Evolutionary conservation across 2,888 invertebrate genomes (phyloP), one percentile per base, ranked within the genome.

Genomic region (Heterodera filipjevi): DNA sequence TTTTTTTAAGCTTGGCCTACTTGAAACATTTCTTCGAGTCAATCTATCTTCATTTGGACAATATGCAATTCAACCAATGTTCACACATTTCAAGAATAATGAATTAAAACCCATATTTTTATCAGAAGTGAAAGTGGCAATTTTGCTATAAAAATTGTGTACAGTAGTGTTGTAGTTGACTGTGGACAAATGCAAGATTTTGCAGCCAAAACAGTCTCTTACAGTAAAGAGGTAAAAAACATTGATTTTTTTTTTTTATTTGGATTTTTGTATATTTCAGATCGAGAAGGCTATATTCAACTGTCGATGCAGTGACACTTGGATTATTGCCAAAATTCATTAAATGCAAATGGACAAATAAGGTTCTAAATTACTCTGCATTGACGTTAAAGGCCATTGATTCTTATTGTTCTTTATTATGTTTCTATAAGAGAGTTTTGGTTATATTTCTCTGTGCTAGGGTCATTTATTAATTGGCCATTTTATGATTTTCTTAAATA

Each of bases 181-280:
- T 68, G 68, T 35, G 35, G n/a, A 0, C 32, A 5, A 33, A 68
- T 68, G 68, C 32, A 32, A 32, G 68, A 68, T 8, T 68, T 68
- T 22, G 33, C 68, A 16, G 68, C 68, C 14, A 68, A 68, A 68
- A 68, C 68, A n/a, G 68, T 68, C 16, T 68, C 68, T 6, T 68
- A 68, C 35, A 68, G 68, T 35, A 68, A 68, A 35, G 68, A 68
- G 68, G 68, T 68, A 27, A 32, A 8, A 68, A 68, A 27, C 12
- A 68, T 33, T 33, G 2, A 5, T 32, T 16, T 8, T 12, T 27
- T 27, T 27, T 14, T 10, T 14, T 10, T 33, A 68, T 68, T 35
- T 68, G 19, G 30, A 22, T 19, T 30, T 68, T 68, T 33, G n/a
- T n/a, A n/a, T n/a, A n/a, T n/a, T n/a, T 68, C 16, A 32, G 68